These are phyloP conservation scores for Tenodera sinensis DNA, from an alignment of 2,888 invertebrate genomes.

Conservation along the genomic window DNA sequence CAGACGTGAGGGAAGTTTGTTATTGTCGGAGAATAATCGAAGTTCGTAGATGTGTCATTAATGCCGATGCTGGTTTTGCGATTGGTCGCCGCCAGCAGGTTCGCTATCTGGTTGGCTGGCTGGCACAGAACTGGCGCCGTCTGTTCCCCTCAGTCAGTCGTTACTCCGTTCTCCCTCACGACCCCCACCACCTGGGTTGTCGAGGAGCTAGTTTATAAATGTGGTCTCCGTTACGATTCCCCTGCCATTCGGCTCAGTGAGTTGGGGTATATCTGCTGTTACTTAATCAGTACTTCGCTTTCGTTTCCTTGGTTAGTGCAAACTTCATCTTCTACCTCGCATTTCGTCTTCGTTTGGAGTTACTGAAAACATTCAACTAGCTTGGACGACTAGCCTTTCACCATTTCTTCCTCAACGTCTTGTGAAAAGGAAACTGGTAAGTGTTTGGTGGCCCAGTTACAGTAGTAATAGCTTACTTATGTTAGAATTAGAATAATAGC, in stretches of 20 bases:
- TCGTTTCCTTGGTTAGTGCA: neutral
- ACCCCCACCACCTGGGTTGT: neutral
- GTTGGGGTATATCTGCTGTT: neutral
- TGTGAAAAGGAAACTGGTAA: neutral
- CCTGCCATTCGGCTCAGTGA: neutral
- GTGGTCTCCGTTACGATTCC: neutral
- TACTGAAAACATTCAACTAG: neutral
- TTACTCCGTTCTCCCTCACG: too few relatives aligned
- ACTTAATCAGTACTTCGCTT: neutral
- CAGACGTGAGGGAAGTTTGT: neutral
- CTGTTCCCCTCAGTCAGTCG: neutral
- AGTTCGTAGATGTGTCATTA: neutral
- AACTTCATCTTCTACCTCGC: too few relatives aligned
- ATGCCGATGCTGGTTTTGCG: neutral
- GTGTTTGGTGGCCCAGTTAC: neutral
- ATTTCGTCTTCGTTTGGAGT: neutral
- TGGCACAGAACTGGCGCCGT: neutral
- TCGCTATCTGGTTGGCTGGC: neutral
- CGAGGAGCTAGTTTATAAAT: neutral
- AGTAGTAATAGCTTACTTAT: too few relatives aligned
- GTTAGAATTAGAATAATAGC: too few relatives aligned
- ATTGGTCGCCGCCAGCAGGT: neutral
- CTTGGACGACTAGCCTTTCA: neutral
- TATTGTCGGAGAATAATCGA: neutral
- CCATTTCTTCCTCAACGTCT: neutral